Evolutionary conservation across 2,797 vertebrate genomes (phyloP).

Genomic region (Phalloptychus januarius): DNA sequence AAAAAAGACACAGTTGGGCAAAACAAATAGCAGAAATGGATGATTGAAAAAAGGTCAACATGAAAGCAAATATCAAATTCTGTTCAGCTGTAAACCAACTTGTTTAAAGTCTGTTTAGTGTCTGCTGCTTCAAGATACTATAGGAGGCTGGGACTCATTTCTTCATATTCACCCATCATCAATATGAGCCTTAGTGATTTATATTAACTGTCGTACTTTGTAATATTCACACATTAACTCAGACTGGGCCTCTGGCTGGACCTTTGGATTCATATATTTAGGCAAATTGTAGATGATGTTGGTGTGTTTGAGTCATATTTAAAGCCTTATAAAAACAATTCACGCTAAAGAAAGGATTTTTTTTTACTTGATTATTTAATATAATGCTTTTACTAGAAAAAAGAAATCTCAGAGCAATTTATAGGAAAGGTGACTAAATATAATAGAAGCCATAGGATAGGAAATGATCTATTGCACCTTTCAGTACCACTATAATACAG

Average conservation of each 20-base stretch:
- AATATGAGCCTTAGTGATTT: background rate
- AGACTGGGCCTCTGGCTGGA: background rate
- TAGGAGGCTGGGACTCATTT: background rate
- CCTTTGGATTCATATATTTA: background rate
- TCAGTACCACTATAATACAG: background rate
- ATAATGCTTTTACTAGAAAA: background rate
- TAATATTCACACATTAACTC: background rate
- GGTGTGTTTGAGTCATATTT: background rate
- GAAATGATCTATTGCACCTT: background rate
- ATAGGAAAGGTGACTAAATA: background rate
- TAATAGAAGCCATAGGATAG: background rate
- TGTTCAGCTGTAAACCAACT: background rate
- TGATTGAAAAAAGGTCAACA: conserved; percentile 5
- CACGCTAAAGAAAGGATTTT: background rate
- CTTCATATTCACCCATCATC: background rate
- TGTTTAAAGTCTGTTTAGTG: background rate
- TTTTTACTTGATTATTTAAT: background rate
- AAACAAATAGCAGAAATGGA: conserved; percentile 7
- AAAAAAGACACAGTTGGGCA: background rate
- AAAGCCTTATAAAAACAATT: background rate
- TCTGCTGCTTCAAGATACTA: background rate
- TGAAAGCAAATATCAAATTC: background rate
- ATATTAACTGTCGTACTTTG: background rate
- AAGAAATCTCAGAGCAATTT: background rate
- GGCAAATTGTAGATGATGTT: background rate